phyloP scores from a whole-genome alignment of 2,113 vertebrate species.

The Microtus ochrogaster region DNA sequence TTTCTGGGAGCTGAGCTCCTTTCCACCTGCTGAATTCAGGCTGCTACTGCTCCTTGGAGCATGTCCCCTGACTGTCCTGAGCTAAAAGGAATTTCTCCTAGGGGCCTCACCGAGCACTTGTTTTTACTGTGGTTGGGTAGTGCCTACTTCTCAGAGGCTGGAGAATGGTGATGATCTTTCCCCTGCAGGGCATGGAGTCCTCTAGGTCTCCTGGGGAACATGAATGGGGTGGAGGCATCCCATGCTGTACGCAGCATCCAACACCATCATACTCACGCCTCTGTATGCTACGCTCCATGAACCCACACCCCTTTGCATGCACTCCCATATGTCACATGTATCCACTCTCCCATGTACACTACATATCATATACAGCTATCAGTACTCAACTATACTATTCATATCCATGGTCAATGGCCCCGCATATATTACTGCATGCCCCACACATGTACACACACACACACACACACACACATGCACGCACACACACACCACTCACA shows the following conservation, averaged over 20 bases:
- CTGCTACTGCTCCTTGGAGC: background rate
- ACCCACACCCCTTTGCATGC: background rate
- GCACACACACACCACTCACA: too few species aligned
- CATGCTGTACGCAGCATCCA: background rate
- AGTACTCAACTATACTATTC: background rate
- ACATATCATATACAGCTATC: background rate
- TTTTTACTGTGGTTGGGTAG: background rate
- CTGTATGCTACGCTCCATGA: background rate
- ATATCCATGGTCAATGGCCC: background rate
- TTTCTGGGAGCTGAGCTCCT: background rate
- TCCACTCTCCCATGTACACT: background rate
- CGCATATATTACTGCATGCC: background rate
- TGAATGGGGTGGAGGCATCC: background rate
- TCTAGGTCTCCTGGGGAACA: background rate
- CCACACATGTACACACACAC: background rate
- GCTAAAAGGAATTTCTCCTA: background rate
- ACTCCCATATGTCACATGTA: background rate
- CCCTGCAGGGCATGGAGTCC: too few species aligned
- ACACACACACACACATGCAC: too few species aligned
- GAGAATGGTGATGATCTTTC: background rate
- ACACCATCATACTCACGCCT: background rate
- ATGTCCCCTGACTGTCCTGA: background rate
- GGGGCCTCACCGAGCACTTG: background rate
- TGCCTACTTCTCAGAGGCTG: background rate
- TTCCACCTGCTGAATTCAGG: background rate